Evolutionary conservation across 2,113 vertebrate genomes (phyloP).

Genomic region (Hydrolagus affinis): DNA sequence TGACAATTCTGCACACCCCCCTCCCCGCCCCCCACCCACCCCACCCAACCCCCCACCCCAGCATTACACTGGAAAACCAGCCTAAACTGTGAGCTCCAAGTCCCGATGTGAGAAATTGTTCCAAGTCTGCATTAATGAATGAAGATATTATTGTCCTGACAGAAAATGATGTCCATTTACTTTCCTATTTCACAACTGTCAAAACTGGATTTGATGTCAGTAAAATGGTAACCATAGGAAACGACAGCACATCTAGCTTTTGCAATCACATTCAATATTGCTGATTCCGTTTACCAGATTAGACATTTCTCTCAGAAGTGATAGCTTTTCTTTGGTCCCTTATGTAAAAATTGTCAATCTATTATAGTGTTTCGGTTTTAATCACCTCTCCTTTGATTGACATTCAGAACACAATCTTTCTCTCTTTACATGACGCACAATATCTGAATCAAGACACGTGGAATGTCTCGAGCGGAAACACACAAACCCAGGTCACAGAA

Average conservation of each 20-base stretch:
- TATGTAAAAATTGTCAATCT: slow-evolving; percentile 15
- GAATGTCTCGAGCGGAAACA: neutral
- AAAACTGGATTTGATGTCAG: neutral
- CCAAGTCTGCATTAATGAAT: too few species aligned
- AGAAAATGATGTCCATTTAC: neutral
- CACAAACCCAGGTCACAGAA: slow-evolving; percentile 5
- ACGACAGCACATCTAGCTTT: neutral
- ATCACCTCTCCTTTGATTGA: slow-evolving; percentile 21
- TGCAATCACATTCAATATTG: neutral
- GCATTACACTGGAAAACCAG: too few species aligned
- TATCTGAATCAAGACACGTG: slow-evolving; percentile 24
- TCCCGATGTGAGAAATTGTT: too few species aligned
- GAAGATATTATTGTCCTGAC: neutral
- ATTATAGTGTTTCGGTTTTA: slow-evolving; percentile 22
- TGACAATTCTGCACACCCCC: too few species aligned
- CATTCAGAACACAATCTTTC: slow-evolving; percentile 14
- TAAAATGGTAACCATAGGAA: neutral
- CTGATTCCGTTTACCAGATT: slow-evolving; percentile 7
- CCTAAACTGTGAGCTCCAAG: too few species aligned
- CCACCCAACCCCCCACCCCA: too few species aligned
- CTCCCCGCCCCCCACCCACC: too few species aligned
- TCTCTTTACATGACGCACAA: neutral
- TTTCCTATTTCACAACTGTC: neutral
- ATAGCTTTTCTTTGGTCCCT: slow-evolving; percentile 12
- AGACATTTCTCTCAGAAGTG: neutral